A percentile compares a stretch with the other conserved stretches of the same genome.
These are phyloP conservation scores for Oceanites oceanicus DNA, from an alignment of 2,113 vertebrate genomes.

Conservation along the genomic window DNA sequence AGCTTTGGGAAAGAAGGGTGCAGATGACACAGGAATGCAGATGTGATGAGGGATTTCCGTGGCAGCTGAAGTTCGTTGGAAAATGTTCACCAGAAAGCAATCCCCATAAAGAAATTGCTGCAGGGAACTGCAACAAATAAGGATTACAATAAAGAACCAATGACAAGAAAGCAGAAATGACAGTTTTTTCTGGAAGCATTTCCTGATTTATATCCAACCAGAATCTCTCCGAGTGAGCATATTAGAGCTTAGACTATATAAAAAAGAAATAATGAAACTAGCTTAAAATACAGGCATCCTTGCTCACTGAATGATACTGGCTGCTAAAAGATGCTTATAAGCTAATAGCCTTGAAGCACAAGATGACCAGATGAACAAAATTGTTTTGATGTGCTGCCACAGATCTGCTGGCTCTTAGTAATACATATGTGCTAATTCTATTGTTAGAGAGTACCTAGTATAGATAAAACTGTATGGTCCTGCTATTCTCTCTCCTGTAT, in stretches of 20 bases:
- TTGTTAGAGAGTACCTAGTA: background rate
- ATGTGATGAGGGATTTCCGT: background rate
- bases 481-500: background rate
- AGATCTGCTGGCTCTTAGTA: background rate
- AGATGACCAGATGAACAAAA: background rate
- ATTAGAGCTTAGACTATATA: background rate
- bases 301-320: background rate
- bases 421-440: background rate
- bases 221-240: background rate
- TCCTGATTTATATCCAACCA: constrained; percentile 41
- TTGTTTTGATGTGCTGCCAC: background rate
- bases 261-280: background rate
- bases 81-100: constrained; percentile 22
- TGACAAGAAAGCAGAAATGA: constrained; percentile 6
- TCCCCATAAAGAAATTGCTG: background rate
- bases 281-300: background rate
- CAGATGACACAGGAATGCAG: constrained; percentile 1
- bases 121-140: constrained; percentile 10
- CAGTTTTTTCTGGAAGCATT: constrained; percentile 22
- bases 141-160: constrained; percentile 8
- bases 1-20: background rate
- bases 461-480: no score
- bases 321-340: background rate
- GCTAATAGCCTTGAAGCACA: background rate
- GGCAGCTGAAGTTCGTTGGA: background rate